Percentiles rank a stretch among this genome's conserved stretches.
Conservation (phyloP, 2,113 vertebrate genomes). For the Stictonetta naevosa region DNA sequence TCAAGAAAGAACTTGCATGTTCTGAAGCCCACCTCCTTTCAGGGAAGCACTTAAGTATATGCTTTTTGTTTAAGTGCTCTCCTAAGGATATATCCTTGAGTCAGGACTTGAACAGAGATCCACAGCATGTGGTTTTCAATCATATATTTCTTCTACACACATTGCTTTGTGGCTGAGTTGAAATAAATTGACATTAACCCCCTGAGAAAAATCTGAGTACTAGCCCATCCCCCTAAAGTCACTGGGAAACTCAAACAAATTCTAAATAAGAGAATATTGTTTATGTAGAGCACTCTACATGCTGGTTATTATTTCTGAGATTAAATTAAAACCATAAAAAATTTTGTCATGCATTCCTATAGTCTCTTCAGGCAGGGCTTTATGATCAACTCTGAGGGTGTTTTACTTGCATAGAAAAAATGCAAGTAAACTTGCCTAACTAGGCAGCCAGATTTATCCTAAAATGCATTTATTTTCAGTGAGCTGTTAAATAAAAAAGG, state of each 20-base stretch:
- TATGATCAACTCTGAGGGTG: background rate
- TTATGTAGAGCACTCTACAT: background rate
- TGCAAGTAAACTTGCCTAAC: background rate
- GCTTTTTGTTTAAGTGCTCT: background rate
- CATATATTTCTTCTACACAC: background rate
- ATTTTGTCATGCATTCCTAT: background rate
- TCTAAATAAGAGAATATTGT: background rate
- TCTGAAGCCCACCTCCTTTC: background rate
- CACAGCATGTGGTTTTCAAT: background rate
- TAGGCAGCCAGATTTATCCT: background rate
- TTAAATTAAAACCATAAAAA: conserved; percentile 48
- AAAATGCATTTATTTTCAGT: background rate
- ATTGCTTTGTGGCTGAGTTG: background rate
- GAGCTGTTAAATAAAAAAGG: conserved; percentile 18
- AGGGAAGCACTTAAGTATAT: background rate
- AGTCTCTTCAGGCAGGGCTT: background rate
- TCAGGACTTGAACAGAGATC: background rate
- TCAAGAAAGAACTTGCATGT: background rate
- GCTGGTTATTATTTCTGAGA: background rate
- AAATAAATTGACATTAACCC: background rate
- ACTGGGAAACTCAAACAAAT: background rate
- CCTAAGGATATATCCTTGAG: background rate
- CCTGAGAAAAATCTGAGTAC: background rate
- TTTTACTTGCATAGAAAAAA: background rate
- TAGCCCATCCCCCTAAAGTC: background rate